Evolutionary conservation across 2,113 vertebrate genomes (phyloP).

Genomic region (Equus quagga): DNA sequence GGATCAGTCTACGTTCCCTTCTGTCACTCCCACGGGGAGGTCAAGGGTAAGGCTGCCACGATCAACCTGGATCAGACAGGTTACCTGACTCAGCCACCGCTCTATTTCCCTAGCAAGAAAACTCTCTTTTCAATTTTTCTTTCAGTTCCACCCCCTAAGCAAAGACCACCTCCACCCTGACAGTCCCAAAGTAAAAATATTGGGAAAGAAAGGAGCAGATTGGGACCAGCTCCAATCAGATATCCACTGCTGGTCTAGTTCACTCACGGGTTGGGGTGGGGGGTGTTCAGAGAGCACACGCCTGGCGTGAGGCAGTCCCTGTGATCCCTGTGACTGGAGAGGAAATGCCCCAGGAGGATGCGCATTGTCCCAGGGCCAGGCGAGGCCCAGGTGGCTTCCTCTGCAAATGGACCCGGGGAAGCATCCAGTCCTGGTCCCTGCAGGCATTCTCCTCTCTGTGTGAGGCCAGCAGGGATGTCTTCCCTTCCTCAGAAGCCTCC

Average conservation of each 20-base stretch:
- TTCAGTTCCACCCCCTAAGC: too few species aligned
- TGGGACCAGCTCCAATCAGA: not conserved
- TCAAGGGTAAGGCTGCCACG: not conserved
- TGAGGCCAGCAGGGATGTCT: not conserved
- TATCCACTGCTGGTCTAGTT: accelerated
- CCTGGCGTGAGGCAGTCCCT: not conserved
- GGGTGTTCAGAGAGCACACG: too few species aligned
- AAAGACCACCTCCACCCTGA: too few species aligned
- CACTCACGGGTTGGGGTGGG: not conserved
- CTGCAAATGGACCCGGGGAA: too few species aligned
- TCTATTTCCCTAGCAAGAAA: too few species aligned
- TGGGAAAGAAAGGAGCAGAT: not conserved
- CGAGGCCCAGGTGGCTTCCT: not conserved
- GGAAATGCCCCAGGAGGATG: too few species aligned
- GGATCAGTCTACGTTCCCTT: accelerated
- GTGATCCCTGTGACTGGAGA: too few species aligned
- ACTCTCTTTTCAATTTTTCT: accelerated
- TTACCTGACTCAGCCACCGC: not conserved
- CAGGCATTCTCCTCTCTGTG: not conserved
- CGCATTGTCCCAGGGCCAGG: not conserved
- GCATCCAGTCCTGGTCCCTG: not conserved
- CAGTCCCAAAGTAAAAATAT: not conserved
- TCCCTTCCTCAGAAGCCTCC: not conserved
- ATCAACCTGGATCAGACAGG: accelerated
- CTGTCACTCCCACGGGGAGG: not conserved